Evolutionary conservation across 2,888 invertebrate species (phyloP).

Genomic region (Strigamia transsilvanica): DNA sequence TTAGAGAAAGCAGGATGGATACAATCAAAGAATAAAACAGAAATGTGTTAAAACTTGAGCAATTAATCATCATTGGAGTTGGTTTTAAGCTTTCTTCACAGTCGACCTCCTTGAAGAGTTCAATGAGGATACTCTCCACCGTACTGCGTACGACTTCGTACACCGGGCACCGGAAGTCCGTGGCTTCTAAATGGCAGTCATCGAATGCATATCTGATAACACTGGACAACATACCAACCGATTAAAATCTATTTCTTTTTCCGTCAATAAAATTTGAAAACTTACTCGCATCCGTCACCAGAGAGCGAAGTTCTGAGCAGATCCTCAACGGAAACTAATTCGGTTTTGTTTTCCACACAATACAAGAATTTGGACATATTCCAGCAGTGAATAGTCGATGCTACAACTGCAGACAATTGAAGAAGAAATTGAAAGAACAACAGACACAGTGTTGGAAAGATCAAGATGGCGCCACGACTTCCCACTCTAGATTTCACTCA

Average conservation of each 20-base stretch:
- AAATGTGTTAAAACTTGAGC: neutral
- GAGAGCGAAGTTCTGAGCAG: slow-evolving; percentile 55
- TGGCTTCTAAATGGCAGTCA: slow-evolving; percentile 13
- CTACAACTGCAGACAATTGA: neutral
- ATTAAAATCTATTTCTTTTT: neutral
- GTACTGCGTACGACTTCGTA: slow-evolving; percentile 15
- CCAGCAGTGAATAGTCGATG: slow-evolving; percentile 52
- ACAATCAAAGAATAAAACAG: neutral
- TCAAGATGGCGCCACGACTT: too few relatives aligned
- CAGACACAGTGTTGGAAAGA: too few relatives aligned
- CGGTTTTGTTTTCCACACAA: slow-evolving; percentile 55
- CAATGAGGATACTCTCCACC: neutral
- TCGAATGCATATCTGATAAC: slow-evolving; percentile 22
- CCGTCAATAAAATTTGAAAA: neutral
- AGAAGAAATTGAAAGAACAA: neutral
- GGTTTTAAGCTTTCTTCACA: slow-evolving; percentile 10
- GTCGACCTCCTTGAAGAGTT: neutral
- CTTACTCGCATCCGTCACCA: slow-evolving; percentile 56
- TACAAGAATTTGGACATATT: slow-evolving; percentile 51
- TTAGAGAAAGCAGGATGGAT: neutral
- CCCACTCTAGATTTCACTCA: too few relatives aligned
- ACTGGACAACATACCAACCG: neutral
- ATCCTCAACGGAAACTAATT: slow-evolving; percentile 53
- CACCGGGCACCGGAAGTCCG: neutral
- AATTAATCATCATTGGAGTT: neutral